A percentile compares a stretch with the other conserved stretches of the same genome.
These are phyloP conservation scores for Lindbergichthys nudifrons DNA, from an alignment of 2,797 vertebrate genomes.

Conservation along the genomic window DNA sequence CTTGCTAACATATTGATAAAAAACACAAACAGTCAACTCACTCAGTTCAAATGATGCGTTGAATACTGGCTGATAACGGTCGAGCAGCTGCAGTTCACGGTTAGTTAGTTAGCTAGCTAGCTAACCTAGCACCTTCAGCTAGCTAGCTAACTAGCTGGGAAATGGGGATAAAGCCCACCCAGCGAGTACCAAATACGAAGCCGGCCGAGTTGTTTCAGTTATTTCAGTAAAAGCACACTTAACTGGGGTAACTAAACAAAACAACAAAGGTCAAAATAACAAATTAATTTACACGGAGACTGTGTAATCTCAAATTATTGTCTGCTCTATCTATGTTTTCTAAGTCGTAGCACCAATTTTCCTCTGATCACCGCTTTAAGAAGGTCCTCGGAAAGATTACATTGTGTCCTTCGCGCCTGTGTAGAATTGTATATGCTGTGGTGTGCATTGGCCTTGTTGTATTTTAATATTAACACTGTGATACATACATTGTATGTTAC, in stretches of 20 bases:
- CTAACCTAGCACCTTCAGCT: constrained; percentile 53
- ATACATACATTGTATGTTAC: background rate
- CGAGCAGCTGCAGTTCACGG: constrained; percentile 44
- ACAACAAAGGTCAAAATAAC: constrained; percentile 56
- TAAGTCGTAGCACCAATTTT: constrained; percentile 85
- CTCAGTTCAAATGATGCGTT: constrained; percentile 46
- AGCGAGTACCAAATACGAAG: constrained; percentile 62
- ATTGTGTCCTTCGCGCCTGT: constrained; percentile 79
- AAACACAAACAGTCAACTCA: constrained; percentile 48
- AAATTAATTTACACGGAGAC: constrained; percentile 53
- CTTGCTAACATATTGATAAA: background rate
- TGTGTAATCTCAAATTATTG: constrained; percentile 58
- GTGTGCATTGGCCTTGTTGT: background rate
- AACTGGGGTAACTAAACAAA: constrained; percentile 58
- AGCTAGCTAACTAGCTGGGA: constrained; percentile 76
- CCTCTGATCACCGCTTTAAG: constrained; percentile 86
- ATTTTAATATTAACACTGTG: background rate
- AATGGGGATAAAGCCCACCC: constrained; percentile 79
- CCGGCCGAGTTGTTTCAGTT: constrained; percentile 59
- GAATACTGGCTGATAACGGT: constrained; percentile 28
- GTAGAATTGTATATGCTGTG: constrained; percentile 47
- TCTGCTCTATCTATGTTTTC: constrained; percentile 79
- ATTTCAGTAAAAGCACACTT: constrained; percentile 49
- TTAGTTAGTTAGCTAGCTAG: constrained; percentile 75
- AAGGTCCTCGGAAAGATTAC: constrained; percentile 86